Base-by-base conservation (phyloP, 2,113 vertebrate genomes). In the Girardinichthys multiradiatus region DNA sequence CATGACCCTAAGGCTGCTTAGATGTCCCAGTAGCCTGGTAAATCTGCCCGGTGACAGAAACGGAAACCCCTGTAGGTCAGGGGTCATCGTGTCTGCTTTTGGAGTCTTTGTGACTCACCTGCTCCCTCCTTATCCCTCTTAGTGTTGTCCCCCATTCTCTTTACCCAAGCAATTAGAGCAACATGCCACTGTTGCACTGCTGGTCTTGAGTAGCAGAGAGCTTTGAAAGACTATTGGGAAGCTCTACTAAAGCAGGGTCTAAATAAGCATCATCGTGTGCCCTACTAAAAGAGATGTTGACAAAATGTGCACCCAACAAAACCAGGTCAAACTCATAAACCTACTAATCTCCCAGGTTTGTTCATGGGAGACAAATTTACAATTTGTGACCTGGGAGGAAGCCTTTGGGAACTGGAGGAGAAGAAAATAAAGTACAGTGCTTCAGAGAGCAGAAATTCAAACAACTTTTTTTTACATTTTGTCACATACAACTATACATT, bases 381-480 rank as follows among this genome's bases (percentile, higher is more conserved):
- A 77, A 74, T 64, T 70, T 90, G 89, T 92, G 85, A 92, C 90
- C 87, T 89, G 87, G 79, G 89, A 91, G 87, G 87, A 91, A 85
- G 85, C 87, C 90, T 76, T 70, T 12, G 1, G 66, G 66, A 72
- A 70, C 57, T 2, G 42, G 51, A 69, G 76, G 57, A 76, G 69
- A 4, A 57, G 48, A 70, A 65, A 54, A 48, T 54, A 62, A 12
- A 54, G 54, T 64, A n/a, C 24, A n/a, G 21, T 17, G 6, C 24
- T 10, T 54, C 21, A 54, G 48, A n/a, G n/a, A 54, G 11, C 7
- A 11, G 11, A 10, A 39, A 39, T 11, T 39, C 8, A 6, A 8
- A 39, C 2, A 6, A 39, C 10, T 2, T 10, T 13, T 39, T 12
- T 39, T 13, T 12, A 39, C 6, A 39, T 12, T 39, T 54, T 54